Evolutionary conservation across 1,140 invertebrate species (phyloP).

Genomic region (Ips typographus): DNA sequence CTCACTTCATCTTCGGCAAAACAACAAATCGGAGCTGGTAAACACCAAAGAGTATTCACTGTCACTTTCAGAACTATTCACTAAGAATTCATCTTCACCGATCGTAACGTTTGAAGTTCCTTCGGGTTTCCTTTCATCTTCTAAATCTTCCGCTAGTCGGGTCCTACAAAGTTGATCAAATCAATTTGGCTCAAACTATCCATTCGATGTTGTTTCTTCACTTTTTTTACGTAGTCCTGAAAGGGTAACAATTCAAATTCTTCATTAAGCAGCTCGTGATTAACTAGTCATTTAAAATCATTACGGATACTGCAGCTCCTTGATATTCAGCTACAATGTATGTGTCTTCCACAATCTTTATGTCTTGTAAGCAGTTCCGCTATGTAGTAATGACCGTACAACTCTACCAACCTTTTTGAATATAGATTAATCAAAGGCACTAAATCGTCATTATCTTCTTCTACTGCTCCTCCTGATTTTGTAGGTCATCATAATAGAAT

Average conservation of each 20-base stretch:
- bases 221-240: constrained; percentile 59
- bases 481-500: constrained; percentile 53
- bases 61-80: constrained; percentile 13
- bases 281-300: constrained; percentile 60
- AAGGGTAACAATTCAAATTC: constrained; percentile 69
- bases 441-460: constrained; percentile 74
- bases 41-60: constrained; percentile 28
- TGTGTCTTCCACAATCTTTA: constrained; percentile 42
- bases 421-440: constrained; percentile 65
- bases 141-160: not conserved
- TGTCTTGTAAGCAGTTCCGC: constrained; percentile 64
- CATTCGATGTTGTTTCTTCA: constrained; percentile 29
- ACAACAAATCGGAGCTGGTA: constrained; percentile 27
- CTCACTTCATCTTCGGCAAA: constrained; percentile 29
- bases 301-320: constrained; percentile 59
- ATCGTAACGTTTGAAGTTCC: not conserved
- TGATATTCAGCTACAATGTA: constrained; percentile 57
- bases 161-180: not conserved
- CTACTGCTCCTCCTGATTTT: constrained; percentile 59
- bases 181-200: constrained; percentile 19
- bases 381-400: constrained; percentile 71
- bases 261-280: constrained; percentile 60
- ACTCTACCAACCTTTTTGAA: constrained; percentile 55
- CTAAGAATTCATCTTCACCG: constrained; percentile 18
- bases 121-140: no score